These are phyloP conservation scores for Urechis unicinctus DNA, from an alignment of 2,888 invertebrate genomes.

Conservation along the genomic window DNA sequence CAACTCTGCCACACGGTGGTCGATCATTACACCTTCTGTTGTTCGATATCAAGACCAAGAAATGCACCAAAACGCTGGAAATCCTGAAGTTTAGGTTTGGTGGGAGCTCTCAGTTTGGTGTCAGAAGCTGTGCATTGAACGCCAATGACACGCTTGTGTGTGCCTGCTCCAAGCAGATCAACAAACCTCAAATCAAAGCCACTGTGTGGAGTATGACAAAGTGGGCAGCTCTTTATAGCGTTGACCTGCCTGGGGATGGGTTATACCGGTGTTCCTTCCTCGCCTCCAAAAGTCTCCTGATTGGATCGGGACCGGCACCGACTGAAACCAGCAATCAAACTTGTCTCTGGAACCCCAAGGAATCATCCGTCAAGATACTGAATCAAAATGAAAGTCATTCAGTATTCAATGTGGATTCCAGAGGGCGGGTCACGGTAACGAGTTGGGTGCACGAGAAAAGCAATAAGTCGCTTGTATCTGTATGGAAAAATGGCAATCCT, in stretches of 20 bases:
- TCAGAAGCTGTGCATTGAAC: constrained; percentile 14
- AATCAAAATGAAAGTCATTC: too few relatives aligned
- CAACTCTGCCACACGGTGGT: constrained; percentile 21
- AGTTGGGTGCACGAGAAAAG: too few relatives aligned
- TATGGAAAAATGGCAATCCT: too few relatives aligned
- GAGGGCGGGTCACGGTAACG: too few relatives aligned
- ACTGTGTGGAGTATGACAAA: constrained; percentile 15
- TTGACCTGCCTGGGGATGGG: constrained; percentile 13
- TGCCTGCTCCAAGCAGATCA: constrained; percentile 19
- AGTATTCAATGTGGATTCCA: too few relatives aligned
- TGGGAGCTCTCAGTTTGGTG: constrained; percentile 22
- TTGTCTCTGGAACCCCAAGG: too few relatives aligned
- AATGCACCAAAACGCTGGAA: constrained; percentile 16
- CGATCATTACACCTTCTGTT: constrained; percentile 19
- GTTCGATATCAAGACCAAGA: constrained; percentile 19
- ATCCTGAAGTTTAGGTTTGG: constrained; percentile 23
- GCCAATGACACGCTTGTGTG: constrained; percentile 11
- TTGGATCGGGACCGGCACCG: too few relatives aligned
- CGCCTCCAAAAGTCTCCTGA: constrained; percentile 8
- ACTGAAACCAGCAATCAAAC: too few relatives aligned
- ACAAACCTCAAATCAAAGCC: constrained; percentile 15
- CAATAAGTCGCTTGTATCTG: too few relatives aligned
- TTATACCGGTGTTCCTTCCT: constrained; percentile 18
- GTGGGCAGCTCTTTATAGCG: constrained; percentile 10
- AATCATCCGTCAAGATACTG: too few relatives aligned